Evolutionary conservation across 2,888 invertebrate species (phyloP).

Genomic region (Amphimallon solstitiale): DNA sequence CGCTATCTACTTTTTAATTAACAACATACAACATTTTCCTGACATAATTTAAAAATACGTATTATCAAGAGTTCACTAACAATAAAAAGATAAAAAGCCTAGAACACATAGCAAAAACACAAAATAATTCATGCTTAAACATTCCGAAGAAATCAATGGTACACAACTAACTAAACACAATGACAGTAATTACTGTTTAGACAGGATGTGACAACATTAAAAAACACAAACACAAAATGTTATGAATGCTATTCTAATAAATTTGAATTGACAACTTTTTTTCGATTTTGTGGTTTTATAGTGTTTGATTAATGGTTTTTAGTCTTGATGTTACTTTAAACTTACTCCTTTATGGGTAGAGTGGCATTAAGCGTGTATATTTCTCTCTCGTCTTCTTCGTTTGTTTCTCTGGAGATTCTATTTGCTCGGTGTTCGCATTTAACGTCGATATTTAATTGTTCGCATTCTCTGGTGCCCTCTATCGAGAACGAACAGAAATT

Average conservation of each 20-base stretch:
- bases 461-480: conserved; percentile 89
- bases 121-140: conserved; percentile 17
- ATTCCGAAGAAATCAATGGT: neutral
- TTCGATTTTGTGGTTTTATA: neutral
- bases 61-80: neutral
- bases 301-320: conserved; percentile 54
- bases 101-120: conserved; percentile 26
- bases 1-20: no score
- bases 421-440: conserved; percentile 85
- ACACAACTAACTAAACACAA: neutral
- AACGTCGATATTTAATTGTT: conserved; percentile 89
- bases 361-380: conserved; percentile 84
- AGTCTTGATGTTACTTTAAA: no score
- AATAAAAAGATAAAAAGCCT: conserved; percentile 23
- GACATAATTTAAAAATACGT: conserved; percentile 8
- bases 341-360: conserved; percentile 89
- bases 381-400: conserved; percentile 72
- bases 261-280: neutral
- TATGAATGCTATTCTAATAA: neutral
- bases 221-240: conserved; percentile 7
- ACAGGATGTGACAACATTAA: conserved; percentile 2
- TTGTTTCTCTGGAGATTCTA: conserved; percentile 73
- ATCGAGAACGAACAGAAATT: conserved; percentile 93
- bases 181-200: neutral
- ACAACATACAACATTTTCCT: neutral